Evolutionary conservation across 1,140 invertebrate genomes (phyloP).

Genomic region (Cardiocondyla obscurior): DNA sequence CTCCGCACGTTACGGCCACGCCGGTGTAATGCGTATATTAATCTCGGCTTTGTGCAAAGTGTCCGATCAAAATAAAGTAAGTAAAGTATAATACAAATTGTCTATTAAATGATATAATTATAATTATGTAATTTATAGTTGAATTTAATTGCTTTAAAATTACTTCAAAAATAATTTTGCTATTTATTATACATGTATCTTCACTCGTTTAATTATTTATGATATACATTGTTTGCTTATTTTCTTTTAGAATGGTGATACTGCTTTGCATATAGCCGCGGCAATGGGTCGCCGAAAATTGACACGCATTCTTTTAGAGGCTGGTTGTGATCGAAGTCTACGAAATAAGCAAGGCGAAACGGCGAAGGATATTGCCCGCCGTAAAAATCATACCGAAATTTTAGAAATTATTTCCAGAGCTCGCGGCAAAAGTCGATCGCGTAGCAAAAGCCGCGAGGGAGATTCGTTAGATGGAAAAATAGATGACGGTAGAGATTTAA

Average conservation of each 20-base stretch:
- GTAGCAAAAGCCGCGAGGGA: slow-evolving; percentile 77
- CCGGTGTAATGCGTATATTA: slow-evolving; percentile 96
- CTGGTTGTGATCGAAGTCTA: slow-evolving; percentile 90
- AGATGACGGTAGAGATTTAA: slow-evolving; percentile 72
- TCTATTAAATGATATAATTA: not conserved
- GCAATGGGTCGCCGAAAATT: slow-evolving; percentile 97
- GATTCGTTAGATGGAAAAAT: slow-evolving; percentile 74
- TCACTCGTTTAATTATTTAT: not conserved
- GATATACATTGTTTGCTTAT: not conserved
- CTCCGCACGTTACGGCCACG: slow-evolving; percentile 96
- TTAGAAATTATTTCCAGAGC: slow-evolving; percentile 89
- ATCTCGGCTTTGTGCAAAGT: slow-evolving; percentile 95
- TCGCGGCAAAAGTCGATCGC: slow-evolving; percentile 81
- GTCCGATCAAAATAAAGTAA: slow-evolving; percentile 95
- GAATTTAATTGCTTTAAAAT: no score
- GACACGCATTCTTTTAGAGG: slow-evolving; percentile 94
- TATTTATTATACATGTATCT: not conserved
- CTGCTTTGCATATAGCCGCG: slow-evolving; percentile 95
- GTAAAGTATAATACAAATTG: slow-evolving; percentile 21
- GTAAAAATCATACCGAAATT: slow-evolving; percentile 94
- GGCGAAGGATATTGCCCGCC: slow-evolving; percentile 93
- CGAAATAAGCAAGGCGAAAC: slow-evolving; percentile 97
- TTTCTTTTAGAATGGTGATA: slow-evolving; percentile 94
- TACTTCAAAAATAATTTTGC: not conserved
- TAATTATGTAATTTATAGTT: no score